These are phyloP conservation scores for Pempheris klunzingeri DNA, from an alignment of 2,797 vertebrate species.

Conservation along the genomic window DNA sequence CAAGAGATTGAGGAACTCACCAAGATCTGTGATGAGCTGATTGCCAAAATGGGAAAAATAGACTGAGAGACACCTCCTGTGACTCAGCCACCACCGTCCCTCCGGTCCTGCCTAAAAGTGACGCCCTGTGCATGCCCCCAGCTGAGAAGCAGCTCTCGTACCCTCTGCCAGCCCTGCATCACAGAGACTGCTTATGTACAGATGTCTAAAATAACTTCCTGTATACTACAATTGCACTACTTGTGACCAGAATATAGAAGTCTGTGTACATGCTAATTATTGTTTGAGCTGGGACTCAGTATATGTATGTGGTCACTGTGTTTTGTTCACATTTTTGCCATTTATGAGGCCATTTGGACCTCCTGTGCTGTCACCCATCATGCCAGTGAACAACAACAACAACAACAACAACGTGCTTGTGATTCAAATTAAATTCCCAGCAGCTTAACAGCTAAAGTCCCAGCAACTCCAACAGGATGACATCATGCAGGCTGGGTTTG, in stretches of 20 bases:
- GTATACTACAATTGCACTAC: conserved; percentile 65
- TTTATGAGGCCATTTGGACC: conserved; percentile 28
- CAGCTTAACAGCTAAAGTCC: conserved; percentile 57
- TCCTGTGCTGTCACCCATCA: conserved; percentile 38
- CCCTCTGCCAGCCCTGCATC: conserved; percentile 44
- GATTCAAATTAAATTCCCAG: conserved; percentile 59
- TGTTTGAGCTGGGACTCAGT: conserved; percentile 29
- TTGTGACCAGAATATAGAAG: conserved; percentile 43
- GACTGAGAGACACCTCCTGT: conserved; percentile 83
- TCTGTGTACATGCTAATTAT: conserved; percentile 46
- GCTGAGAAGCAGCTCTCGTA: conserved; percentile 48
- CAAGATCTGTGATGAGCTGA: conserved; percentile 99
- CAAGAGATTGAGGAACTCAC: conserved; percentile 98
- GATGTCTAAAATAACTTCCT: conserved; percentile 54
- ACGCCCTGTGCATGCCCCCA: conserved; percentile 60
- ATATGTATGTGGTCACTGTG: conserved; percentile 34
- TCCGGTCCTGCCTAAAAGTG: conserved; percentile 40
- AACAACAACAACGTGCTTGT: conserved; percentile 52
- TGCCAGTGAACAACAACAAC: conserved; percentile 17
- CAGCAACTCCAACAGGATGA: conserved; percentile 41
- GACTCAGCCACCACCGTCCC: conserved; percentile 23
- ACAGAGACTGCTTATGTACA: conserved; percentile 66
- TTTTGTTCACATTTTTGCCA: conserved; percentile 54
- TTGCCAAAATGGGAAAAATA: conserved; percentile 94
- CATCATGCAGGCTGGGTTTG: conserved; percentile 45